These are phyloP conservation scores for Germaria angustata DNA, from an alignment of 2,888 invertebrate species.

Conservation along the genomic window DNA sequence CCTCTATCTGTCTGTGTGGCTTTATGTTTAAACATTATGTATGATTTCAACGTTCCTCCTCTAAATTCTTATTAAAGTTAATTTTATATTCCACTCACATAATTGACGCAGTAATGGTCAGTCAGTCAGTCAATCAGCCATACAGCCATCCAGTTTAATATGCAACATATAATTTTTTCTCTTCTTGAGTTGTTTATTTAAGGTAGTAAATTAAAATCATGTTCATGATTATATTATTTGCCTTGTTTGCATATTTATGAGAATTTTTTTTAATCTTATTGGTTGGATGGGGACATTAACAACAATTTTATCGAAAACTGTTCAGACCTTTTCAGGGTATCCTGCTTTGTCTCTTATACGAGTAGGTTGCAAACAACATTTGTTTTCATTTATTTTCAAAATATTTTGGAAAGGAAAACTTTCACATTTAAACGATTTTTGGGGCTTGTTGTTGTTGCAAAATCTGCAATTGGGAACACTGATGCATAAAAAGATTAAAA, in stretches of 20 bases:
- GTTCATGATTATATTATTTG: slow-evolving; percentile 36
- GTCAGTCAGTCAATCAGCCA: no score
- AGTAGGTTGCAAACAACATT: neutral
- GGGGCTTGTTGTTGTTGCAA: neutral
- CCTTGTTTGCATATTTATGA: slow-evolving; percentile 56
- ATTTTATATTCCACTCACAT: slow-evolving; percentile 64
- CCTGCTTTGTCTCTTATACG: slow-evolving; percentile 27
- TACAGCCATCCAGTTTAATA: slow-evolving; percentile 1
- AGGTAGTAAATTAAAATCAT: slow-evolving; percentile 61
- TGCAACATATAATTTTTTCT: neutral
- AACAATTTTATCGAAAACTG: slow-evolving; percentile 21
- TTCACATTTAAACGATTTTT: slow-evolving; percentile 13
- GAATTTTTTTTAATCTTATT: slow-evolving; percentile 30
- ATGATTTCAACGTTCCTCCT: slow-evolving; percentile 38
- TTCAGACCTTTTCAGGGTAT: slow-evolving; percentile 4
- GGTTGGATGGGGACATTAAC: slow-evolving; percentile 22
- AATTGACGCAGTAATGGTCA: slow-evolving; percentile 51
- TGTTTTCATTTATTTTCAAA: neutral
- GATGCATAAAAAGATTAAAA: no score
- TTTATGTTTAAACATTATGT: slow-evolving; percentile 27
- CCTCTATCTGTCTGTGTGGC: neutral
- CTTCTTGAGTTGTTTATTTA: slow-evolving; percentile 44
- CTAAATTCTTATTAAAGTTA: slow-evolving; percentile 48
- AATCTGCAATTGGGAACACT: neutral
- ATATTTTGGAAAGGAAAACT: slow-evolving; percentile 29